Evolutionary conservation across 2,888 invertebrate species (phyloP).

Genomic region (Temnothorax rugatulus): DNA sequence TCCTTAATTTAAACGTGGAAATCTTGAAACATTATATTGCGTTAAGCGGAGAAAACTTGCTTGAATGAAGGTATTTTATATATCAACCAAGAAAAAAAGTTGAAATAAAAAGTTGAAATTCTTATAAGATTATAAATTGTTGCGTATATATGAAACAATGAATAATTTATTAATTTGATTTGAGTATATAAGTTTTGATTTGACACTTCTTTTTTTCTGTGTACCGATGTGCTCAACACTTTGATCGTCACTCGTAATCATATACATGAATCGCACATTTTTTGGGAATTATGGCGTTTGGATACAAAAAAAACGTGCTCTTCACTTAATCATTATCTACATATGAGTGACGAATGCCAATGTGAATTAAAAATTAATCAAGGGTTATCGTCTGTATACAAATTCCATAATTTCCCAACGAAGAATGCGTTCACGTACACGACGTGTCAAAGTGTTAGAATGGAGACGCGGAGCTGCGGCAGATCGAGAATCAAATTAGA

Average conservation of each 20-base stretch:
- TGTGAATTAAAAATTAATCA: background rate
- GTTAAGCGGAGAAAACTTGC: no score
- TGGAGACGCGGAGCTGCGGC: background rate
- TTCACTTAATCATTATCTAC: background rate
- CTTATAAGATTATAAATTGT: no score
- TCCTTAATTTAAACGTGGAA: no score
- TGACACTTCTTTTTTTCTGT: no score
- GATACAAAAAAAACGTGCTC: background rate
- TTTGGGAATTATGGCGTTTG: background rate
- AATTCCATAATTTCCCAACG: background rate
- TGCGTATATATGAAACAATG: no score
- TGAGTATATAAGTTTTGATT: no score
- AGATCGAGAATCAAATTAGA: slow-evolving; percentile 21
- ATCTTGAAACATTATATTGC: no score
- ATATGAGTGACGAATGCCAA: background rate
- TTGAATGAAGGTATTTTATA: no score
- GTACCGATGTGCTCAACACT: background rate
- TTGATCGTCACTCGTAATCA: slow-evolving; percentile 5
- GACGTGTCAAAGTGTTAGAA: background rate
- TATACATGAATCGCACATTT: background rate
- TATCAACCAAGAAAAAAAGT: no score
- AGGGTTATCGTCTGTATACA: background rate
- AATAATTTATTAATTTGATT: no score
- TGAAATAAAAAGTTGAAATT: no score
- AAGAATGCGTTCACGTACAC: background rate